Percentiles rank a stretch among this genome's conserved stretches.
Conservation (phyloP, 2,113 vertebrate genomes). For the Crocuta crocuta region DNA sequence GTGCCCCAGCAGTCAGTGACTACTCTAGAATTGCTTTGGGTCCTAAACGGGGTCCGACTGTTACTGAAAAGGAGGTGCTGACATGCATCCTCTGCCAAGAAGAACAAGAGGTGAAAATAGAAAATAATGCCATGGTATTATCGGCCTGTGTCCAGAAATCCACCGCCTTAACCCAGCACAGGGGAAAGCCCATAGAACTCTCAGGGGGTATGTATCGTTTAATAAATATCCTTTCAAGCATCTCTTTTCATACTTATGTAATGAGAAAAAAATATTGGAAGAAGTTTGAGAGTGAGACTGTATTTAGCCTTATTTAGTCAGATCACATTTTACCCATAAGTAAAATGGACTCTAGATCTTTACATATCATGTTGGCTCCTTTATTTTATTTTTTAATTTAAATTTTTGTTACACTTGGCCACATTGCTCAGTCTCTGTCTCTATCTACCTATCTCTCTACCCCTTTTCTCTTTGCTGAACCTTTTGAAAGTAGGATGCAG, state of each 20-base stretch:
- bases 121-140: constrained; percentile 95
- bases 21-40: constrained; percentile 92
- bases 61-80: constrained; percentile 92
- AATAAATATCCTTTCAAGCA: constrained; percentile 56
- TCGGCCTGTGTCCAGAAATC: constrained; percentile 98
- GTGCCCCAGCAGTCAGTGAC: constrained; percentile 83
- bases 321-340: background rate
- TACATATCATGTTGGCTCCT: background rate
- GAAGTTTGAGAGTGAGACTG: constrained; percentile 36
- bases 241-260: constrained; percentile 35
- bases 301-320: constrained; percentile 42
- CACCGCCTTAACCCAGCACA: constrained; percentile 94
- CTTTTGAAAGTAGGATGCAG: constrained; percentile 39
- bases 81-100: constrained; percentile 99
- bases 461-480: background rate
- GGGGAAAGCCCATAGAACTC: constrained; percentile 88
- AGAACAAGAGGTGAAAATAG: constrained; percentile 95
- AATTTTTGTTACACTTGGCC: constrained; percentile 25
- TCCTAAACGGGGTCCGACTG: constrained; percentile 91
- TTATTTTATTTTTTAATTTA: constrained; percentile 31
- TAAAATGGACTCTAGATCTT: constrained; percentile 15
- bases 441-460: background rate
- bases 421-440: constrained; percentile 6
- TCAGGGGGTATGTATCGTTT: constrained; percentile 85
- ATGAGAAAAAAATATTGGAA: constrained; percentile 46